Conservation (phyloP, 64 coral and sea anemone species). For the Montipora sp. region DNA sequence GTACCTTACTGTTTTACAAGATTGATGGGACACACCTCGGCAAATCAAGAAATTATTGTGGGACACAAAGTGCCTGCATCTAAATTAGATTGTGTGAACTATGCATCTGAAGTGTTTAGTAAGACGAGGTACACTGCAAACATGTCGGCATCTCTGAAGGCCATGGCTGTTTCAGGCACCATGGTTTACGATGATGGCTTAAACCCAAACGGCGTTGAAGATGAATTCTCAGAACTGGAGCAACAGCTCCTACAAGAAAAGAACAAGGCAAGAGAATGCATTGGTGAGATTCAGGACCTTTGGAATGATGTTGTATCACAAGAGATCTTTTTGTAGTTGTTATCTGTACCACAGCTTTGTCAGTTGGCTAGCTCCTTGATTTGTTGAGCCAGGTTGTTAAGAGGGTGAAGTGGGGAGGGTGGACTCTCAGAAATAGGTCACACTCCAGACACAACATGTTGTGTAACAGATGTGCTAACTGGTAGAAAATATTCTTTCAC, state of each 20-base stretch:
- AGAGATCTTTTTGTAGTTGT: background rate
- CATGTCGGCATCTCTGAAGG: slow-evolving; percentile 72
- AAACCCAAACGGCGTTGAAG: background rate
- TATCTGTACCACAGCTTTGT: background rate
- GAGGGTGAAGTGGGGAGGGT: no score
- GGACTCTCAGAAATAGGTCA: background rate
- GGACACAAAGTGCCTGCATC: slow-evolving; percentile 71
- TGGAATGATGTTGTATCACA: slow-evolving; percentile 61
- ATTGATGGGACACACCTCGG: slow-evolving; percentile 69
- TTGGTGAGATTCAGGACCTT: slow-evolving; percentile 64
- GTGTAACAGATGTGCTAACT: no score
- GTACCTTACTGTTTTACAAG: slow-evolving; percentile 91
- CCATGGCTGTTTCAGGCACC: slow-evolving; percentile 62
- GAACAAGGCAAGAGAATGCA: slow-evolving; percentile 63
- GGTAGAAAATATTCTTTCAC: no score
- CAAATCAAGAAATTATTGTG: slow-evolving; percentile 88
- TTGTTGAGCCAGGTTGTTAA: background rate
- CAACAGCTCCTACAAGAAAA: slow-evolving; percentile 62
- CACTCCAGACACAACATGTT: no score
- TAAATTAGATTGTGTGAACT: slow-evolving; percentile 52
- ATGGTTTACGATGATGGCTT: slow-evolving; percentile 38
- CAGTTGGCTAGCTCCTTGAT: no score
- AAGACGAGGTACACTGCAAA: slow-evolving; percentile 66
- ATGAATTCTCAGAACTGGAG: slow-evolving; percentile 41
- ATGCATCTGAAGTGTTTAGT: slow-evolving; percentile 71